These are phyloP conservation scores for Asobara japonica DNA, from an alignment of 1,140 invertebrate genomes.

Conservation along the genomic window DNA sequence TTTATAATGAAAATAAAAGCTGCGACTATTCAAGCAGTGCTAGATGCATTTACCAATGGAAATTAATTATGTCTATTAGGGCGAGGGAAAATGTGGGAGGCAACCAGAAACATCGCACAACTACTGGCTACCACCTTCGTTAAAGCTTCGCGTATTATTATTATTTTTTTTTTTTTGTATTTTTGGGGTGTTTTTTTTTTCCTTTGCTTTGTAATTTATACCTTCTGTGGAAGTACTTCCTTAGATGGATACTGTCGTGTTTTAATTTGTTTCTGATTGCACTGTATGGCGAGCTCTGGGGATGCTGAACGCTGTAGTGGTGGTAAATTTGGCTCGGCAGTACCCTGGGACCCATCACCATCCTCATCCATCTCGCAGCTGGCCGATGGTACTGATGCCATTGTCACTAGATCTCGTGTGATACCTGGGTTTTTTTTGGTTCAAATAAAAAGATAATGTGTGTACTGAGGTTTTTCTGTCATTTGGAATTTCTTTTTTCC, in stretches of 20 bases:
- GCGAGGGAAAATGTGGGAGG: background rate
- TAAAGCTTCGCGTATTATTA: background rate
- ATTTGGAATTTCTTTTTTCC: constrained; percentile 3
- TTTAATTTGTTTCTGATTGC: constrained; percentile 64
- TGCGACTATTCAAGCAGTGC: constrained; percentile 59
- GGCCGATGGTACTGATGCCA: constrained; percentile 59
- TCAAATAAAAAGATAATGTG: constrained; percentile 39
- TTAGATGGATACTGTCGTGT: constrained; percentile 59
- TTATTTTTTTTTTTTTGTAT: no score
- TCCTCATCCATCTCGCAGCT: constrained; percentile 63
- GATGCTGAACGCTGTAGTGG: constrained; percentile 58
- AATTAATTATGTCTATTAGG: constrained; percentile 20
- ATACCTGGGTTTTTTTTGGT: constrained; percentile 63
- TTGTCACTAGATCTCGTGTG: constrained; percentile 65
- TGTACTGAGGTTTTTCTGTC: constrained; percentile 2
- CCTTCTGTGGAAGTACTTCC: constrained; percentile 63
- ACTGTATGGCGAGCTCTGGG: constrained; percentile 55
- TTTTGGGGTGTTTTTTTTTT: constrained; percentile 11
- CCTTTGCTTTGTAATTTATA: constrained; percentile 41
- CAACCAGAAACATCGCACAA: constrained; percentile 10
- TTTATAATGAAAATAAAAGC: constrained; percentile 10
- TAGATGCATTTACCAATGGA: constrained; percentile 54
- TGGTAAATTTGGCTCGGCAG: constrained; percentile 57
- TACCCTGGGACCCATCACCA: constrained; percentile 59
- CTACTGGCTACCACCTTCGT: constrained; percentile 21